A percentile compares a stretch with the other conserved stretches of the same genome.
Evolutionary conservation across 1,140 invertebrate species (phyloP).

Genomic region (Potamilus streckersoni): DNA sequence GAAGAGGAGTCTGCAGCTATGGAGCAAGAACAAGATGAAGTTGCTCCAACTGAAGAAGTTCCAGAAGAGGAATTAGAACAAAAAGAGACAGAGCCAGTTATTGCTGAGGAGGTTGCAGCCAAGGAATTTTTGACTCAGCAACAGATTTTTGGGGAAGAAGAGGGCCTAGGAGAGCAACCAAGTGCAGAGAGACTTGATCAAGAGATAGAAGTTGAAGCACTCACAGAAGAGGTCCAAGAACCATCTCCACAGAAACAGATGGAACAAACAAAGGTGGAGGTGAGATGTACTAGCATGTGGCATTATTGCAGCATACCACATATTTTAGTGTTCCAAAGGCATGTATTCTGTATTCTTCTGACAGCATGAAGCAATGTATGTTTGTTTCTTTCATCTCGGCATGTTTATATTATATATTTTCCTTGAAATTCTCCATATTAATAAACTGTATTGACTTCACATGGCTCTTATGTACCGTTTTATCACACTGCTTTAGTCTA

Average conservation of each 20-base stretch:
- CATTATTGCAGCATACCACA: not conserved
- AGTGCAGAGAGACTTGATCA: not conserved
- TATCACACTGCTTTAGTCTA: no score
- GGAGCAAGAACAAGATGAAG: not conserved
- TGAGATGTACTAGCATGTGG: not conserved
- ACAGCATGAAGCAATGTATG: not conserved
- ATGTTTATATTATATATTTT: no score
- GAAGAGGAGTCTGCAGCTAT: not conserved
- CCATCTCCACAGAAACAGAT: not conserved
- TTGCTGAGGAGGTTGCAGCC: not conserved
- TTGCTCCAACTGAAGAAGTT: not conserved
- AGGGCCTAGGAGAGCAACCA: not conserved
- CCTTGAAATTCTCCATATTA: no score
- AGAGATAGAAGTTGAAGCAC: not conserved
- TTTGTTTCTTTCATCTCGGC: not conserved
- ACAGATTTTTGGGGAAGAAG: not conserved
- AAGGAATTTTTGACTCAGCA: not conserved
- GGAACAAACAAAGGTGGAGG: not conserved
- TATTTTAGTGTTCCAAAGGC: not conserved
- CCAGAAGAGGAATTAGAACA: not conserved
- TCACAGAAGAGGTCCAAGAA: not conserved
- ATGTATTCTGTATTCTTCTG: not conserved
- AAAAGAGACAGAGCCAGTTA: not conserved
- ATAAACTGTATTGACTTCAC: no score
- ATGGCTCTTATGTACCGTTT: no score